Base-by-base conservation (phyloP, 2,113 vertebrate genomes). In the Myotis lucifugus region DNA sequence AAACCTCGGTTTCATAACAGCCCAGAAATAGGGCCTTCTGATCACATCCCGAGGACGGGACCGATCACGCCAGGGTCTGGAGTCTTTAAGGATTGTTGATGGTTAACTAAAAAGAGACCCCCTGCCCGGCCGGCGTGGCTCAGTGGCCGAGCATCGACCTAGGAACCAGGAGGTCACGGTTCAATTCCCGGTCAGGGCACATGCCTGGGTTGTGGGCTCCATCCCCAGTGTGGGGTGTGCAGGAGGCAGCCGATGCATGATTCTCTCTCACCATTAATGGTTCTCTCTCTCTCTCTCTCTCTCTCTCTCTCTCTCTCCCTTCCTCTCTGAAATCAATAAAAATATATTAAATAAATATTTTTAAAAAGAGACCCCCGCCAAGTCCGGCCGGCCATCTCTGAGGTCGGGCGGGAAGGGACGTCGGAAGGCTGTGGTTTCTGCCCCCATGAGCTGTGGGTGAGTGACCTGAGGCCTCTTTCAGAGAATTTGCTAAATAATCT, bases 1-100 rank as follows among this genome's bases (percentile, higher is more conserved):
- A 98, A 98, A 98, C 98, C 97, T 98, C 97, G 98, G 98, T 98
- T 98, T 98, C 98, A 98, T 98, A 98, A 98, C 98, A 97, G 97
- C 97, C 98, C 98, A 97, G 98, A 98, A 98, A 98, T 96, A 98
- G 98, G 98, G 98, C 98, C 98, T 98, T 98, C 97, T 98, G 97
- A 97, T 98, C 97, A 97, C 10, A 69, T 97, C 76, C 61, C 83
- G 48, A 98, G 98, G 93, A 96, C 97, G 93, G 67, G 91, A 92
- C 96, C 96, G 90, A 96, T 83, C 93, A 37, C 85, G 54, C 81
- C 64, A 93, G 88, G 95, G 82, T 85, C 89, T 93, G 97, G 94
- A 97, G 95, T 97, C 97, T 98, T 98, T 96, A 98, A 96, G 97
- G 95, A 96, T 96, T 87, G 96, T 96, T 97, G 93, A 96, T 96